Percentiles rank a stretch among this genome's conserved stretches.
phyloP scores from a whole-genome alignment of 2,888 invertebrate species.

The Caenorhabditis sp. region DNA sequence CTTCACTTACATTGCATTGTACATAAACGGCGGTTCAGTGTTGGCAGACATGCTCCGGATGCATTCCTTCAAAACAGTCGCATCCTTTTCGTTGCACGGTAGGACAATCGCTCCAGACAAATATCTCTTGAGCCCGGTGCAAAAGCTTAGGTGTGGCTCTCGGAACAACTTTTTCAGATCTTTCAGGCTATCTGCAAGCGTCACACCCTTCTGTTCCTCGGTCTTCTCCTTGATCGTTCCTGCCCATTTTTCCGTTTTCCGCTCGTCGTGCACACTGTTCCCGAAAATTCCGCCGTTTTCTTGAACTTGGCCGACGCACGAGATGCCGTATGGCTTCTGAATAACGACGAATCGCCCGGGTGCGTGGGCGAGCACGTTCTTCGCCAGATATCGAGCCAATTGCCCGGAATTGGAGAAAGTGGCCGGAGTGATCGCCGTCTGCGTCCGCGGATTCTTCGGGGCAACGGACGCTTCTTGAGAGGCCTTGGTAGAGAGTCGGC shows the following conservation, averaged over 20 bases:
- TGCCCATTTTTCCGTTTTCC: constrained; percentile 48
- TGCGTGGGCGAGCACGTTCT: constrained; percentile 60
- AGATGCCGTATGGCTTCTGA: constrained; percentile 68
- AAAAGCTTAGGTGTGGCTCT: constrained; percentile 60
- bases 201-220: constrained; percentile 27
- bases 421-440: constrained; percentile 21
- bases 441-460: background rate
- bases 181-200: constrained; percentile 52
- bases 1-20: constrained; percentile 55
- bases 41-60: constrained; percentile 44
- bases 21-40: constrained; percentile 47
- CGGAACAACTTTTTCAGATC: constrained; percentile 29
- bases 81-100: constrained; percentile 57
- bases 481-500: background rate
- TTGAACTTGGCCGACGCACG: constrained; percentile 59
- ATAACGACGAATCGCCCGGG: constrained; percentile 63
- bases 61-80: constrained; percentile 53
- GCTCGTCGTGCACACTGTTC: constrained; percentile 57
- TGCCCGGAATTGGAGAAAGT: constrained; percentile 22
- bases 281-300: constrained; percentile 63
- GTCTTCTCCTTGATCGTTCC: constrained; percentile 19
- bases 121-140: constrained; percentile 63
- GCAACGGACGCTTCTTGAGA: background rate
- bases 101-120: constrained; percentile 67
- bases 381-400: constrained; percentile 44